phyloP scores from a whole-genome alignment of 2,888 invertebrate species.

The Tryphoninae sp. region DNA sequence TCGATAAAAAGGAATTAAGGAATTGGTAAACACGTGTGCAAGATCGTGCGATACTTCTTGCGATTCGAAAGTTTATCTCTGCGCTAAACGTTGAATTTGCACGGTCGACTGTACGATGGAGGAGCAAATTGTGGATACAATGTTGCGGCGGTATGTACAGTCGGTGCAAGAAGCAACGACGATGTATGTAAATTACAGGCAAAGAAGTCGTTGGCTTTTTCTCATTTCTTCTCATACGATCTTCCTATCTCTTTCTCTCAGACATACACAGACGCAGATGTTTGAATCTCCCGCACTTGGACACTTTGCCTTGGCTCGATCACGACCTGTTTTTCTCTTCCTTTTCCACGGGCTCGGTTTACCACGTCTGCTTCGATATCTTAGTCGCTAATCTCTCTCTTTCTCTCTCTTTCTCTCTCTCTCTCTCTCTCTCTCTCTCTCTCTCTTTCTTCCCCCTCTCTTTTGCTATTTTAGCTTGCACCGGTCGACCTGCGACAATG shows the following conservation, averaged over 20 bases:
- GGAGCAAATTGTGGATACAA: conserved; percentile 75
- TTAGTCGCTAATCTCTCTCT: conserved; percentile 6
- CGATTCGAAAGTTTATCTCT: neutral
- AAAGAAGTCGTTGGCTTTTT: conserved; percentile 14
- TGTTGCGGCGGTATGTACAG: conserved; percentile 74
- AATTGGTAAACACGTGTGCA: too few relatives aligned
- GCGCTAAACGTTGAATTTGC: conserved; percentile 44
- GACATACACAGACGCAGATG: neutral
- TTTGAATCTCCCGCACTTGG: neutral
- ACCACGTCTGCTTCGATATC: conserved; percentile 15
- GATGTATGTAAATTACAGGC: conserved; percentile 67
- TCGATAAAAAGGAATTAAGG: too few relatives aligned
- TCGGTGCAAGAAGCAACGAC: conserved; percentile 60
- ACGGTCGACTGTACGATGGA: conserved; percentile 67
- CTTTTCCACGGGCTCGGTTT: conserved; percentile 3
- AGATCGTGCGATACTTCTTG: neutral
- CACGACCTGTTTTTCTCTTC: neutral
- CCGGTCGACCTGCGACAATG: neutral
- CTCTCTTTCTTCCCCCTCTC: neutral
- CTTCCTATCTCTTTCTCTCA: conserved; percentile 14
- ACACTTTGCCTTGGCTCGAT: neutral
- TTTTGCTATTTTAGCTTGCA: conserved; percentile 8
- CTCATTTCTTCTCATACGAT: conserved; percentile 16
- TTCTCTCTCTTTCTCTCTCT: neutral
- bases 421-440: neutral